Conservation (phyloP, 2,797 vertebrate genomes). For the Acridotheres tristis region DNA sequence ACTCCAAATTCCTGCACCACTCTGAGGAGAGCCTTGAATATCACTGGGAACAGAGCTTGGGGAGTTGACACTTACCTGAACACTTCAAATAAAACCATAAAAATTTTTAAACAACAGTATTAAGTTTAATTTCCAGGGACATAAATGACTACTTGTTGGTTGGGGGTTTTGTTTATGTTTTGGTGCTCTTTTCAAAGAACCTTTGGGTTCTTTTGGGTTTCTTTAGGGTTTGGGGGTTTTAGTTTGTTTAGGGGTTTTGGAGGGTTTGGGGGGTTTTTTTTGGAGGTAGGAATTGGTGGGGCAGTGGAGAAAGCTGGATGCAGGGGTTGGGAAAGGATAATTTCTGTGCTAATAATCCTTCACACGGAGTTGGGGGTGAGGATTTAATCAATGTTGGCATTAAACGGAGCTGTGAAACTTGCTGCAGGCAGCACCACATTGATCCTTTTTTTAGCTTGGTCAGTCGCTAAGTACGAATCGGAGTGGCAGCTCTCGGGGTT, state of each 20-base stretch:
- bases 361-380: background rate
- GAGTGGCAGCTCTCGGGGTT: background rate
- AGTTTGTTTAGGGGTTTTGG: background rate
- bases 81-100: background rate
- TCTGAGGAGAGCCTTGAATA: background rate
- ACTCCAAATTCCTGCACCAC: background rate
- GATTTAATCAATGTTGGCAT: conserved; percentile 40
- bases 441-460: conserved; percentile 34
- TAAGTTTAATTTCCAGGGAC: background rate
- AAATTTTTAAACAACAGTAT: background rate
- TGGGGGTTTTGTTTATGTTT: rapidly evolving
- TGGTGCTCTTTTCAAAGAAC: no score
- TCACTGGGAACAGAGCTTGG: background rate
- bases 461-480: background rate
- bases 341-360: background rate
- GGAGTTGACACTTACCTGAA: background rate
- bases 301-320: background rate
- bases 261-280: background rate
- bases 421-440: background rate
- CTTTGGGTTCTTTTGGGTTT: background rate
- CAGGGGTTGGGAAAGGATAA: background rate
- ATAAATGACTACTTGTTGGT: background rate
- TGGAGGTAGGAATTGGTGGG: background rate
- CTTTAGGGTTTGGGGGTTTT: background rate
- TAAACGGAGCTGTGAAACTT: conserved; percentile 23